Conservation (phyloP, 2,888 invertebrate genomes). For the Oligia fasciuncula region DNA sequence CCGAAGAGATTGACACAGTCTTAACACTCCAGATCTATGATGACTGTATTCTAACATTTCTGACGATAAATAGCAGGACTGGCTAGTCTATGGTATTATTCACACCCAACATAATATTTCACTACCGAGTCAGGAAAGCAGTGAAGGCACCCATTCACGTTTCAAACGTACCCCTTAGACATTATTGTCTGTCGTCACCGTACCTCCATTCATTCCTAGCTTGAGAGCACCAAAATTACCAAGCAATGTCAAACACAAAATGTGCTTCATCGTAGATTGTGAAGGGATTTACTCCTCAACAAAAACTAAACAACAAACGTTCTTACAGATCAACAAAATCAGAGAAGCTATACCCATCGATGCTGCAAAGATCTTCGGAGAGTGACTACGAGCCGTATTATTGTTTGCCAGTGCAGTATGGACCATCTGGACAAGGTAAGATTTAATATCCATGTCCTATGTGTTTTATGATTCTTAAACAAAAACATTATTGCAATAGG, state of each 20-base stretch:
- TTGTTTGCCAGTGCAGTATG: conserved; percentile 93
- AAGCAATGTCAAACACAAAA: conserved; percentile 47
- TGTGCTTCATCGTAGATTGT: conserved; percentile 61
- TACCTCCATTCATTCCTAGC: conserved; percentile 46
- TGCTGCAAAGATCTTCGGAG: conserved; percentile 95
- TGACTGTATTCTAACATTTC: not conserved
- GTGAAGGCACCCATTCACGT: not conserved
- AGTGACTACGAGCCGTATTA: conserved; percentile 96
- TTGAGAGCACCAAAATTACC: conserved; percentile 35
- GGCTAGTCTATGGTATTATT: not conserved
- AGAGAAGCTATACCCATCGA: conserved; percentile 97
- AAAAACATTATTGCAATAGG: conserved; percentile 27
- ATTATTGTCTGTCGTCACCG: not conserved
- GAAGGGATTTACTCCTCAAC: not conserved
- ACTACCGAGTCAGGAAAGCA: not conserved
- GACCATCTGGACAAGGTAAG: conserved; percentile 91
- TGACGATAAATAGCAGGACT: not conserved
- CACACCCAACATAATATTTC: not conserved
- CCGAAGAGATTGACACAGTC: not conserved
- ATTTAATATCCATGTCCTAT: conserved; percentile 21
- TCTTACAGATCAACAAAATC: conserved; percentile 96
- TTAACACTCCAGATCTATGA: not conserved
- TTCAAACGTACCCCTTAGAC: not conserved
- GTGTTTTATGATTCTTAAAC: conserved; percentile 25
- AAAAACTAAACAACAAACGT: conserved; percentile 27